phyloP scores from a whole-genome alignment of 1,140 invertebrate species.

The Paramacrobiotus metropolitanus region DNA sequence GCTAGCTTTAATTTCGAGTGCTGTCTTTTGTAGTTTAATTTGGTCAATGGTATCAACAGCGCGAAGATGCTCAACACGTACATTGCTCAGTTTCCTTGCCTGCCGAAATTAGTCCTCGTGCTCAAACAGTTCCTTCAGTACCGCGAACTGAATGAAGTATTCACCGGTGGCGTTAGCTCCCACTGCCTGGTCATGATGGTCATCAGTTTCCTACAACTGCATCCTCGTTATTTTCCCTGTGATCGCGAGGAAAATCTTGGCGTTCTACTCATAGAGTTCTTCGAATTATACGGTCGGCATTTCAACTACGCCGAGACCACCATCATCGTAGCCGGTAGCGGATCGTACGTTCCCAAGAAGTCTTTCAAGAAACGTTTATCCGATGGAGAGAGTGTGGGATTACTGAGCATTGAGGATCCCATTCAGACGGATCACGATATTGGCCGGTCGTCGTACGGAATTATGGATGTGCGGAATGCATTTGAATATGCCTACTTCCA shows the following conservation, averaged over 20 bases:
- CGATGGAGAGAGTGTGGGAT: not conserved
- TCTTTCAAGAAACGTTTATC: slow-evolving; percentile 30
- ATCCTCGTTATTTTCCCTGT: not conserved
- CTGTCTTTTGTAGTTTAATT: too few species aligned
- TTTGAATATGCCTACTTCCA: slow-evolving; percentile 82
- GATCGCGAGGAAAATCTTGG: slow-evolving; percentile 42
- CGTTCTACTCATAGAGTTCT: slow-evolving; percentile 83
- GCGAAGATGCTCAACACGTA: not conserved
- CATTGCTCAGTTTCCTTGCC: slow-evolving; percentile 35
- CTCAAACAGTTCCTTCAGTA: slow-evolving; percentile 91
- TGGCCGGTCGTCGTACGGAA: slow-evolving; percentile 81
- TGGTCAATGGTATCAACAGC: not conserved
- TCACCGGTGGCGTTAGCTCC: slow-evolving; percentile 91
- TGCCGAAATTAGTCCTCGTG: slow-evolving; percentile 79
- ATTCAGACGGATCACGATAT: slow-evolving; percentile 45
- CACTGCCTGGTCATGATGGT: slow-evolving; percentile 95
- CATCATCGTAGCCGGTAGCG: slow-evolving; percentile 76
- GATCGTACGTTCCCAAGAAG: slow-evolving; percentile 78
- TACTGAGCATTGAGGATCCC: slow-evolving; percentile 22
- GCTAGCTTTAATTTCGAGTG: too few species aligned
- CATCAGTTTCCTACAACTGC: slow-evolving; percentile 62
- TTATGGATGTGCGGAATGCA: slow-evolving; percentile 62
- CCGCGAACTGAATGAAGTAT: slow-evolving; percentile 93
- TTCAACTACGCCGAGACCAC: slow-evolving; percentile 84
- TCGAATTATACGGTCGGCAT: slow-evolving; percentile 81